Evolutionary conservation across 2,797 vertebrate genomes (phyloP).

Genomic region (Peromyscus attwateri): DNA sequence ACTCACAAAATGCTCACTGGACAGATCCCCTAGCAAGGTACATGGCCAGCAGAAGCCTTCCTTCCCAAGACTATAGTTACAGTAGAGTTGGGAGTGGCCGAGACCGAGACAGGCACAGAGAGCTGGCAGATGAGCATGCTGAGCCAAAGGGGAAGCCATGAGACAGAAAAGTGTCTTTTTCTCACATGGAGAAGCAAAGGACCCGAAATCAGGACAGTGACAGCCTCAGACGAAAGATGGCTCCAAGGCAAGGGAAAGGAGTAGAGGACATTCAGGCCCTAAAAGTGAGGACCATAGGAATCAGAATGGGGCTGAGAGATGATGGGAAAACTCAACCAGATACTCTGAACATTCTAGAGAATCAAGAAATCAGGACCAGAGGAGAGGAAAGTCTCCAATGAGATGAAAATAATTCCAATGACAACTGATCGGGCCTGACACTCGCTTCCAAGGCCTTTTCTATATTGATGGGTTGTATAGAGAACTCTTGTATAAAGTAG

Average conservation of each 20-base stretch:
- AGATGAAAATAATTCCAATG: slow-evolving; percentile 85
- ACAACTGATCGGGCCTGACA: slow-evolving; percentile 20
- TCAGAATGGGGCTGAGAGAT: slow-evolving; percentile 87
- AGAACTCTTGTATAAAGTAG: slow-evolving; percentile 86
- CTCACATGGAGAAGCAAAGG: slow-evolving; percentile 86
- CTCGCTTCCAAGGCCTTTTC: slow-evolving; percentile 77
- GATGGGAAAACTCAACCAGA: slow-evolving; percentile 81
- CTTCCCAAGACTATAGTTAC: slow-evolving; percentile 82
- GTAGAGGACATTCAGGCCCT: slow-evolving; percentile 79
- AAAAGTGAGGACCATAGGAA: slow-evolving; percentile 82
- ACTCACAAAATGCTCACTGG: slow-evolving; percentile 78
- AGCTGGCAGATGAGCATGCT: slow-evolving; percentile 82
- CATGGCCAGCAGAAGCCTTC: slow-evolving; percentile 77
- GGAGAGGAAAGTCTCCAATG: slow-evolving; percentile 88
- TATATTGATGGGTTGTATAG: slow-evolving; percentile 80
- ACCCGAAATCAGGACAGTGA: slow-evolving; percentile 85
- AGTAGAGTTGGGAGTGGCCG: slow-evolving; percentile 78
- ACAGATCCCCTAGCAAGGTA: slow-evolving; percentile 82
- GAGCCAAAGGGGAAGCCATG: slow-evolving; percentile 86
- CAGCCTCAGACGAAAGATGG: slow-evolving; percentile 85
- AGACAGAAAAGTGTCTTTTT: slow-evolving; percentile 86
- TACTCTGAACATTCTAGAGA: slow-evolving; percentile 86
- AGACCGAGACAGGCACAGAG: slow-evolving; percentile 81
- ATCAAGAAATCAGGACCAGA: slow-evolving; percentile 84
- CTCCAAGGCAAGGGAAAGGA: slow-evolving; percentile 89